Evolutionary conservation across 2,113 vertebrate species (phyloP).

Genomic region (Pagrus major): DNA sequence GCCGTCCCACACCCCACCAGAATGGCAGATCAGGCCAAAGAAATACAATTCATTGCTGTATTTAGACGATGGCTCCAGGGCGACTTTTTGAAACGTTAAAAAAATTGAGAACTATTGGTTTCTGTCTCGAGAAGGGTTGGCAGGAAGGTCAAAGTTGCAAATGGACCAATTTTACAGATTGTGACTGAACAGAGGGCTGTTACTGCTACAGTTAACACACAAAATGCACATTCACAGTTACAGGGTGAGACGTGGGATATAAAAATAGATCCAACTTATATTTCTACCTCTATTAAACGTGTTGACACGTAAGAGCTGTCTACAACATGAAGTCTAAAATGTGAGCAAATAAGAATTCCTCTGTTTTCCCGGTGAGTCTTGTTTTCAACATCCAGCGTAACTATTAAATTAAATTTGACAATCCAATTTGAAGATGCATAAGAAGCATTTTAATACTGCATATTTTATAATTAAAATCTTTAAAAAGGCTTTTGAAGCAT

Average conservation of each 20-base stretch:
- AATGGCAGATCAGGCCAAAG: constrained; percentile 5
- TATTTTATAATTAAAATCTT: too few relatives aligned
- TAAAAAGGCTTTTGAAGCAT: too few relatives aligned
- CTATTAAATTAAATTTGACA: neutral
- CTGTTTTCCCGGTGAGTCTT: too few relatives aligned
- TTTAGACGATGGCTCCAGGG: neutral
- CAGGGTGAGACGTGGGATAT: neutral
- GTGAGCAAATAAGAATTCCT: neutral
- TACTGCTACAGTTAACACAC: neutral
- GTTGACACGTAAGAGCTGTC: neutral
- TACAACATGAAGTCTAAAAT: neutral
- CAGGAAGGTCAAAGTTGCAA: constrained; percentile 12
- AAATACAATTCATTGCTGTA: constrained; percentile 9
- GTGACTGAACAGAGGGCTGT: neutral
- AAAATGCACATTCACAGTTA: neutral
- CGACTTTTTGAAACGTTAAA: neutral
- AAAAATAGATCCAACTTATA: neutral
- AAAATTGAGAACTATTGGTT: constrained; percentile 11
- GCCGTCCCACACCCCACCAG: neutral
- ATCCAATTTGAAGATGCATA: too few relatives aligned
- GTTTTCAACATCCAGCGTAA: neutral
- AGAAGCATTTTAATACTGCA: too few relatives aligned
- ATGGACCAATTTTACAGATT: constrained; percentile 5
- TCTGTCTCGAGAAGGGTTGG: neutral
- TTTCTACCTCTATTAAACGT: neutral